Conservation (phyloP, 2,888 invertebrate species). For the Deilephila porcellus region DNA sequence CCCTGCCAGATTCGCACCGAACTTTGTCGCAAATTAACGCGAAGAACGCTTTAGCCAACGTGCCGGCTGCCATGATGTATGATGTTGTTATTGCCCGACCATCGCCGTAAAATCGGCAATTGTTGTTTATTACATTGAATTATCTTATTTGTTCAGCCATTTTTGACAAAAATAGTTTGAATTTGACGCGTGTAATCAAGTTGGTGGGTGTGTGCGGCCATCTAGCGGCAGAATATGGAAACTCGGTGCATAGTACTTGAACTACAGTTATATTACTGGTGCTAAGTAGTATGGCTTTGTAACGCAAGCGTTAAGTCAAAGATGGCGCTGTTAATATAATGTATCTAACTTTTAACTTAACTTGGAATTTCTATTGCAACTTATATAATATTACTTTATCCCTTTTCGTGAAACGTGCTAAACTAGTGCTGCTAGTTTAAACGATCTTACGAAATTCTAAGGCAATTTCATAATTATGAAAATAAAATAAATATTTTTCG, state of each 20-base stretch:
- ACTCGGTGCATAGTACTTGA: neutral
- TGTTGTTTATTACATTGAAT: constrained; percentile 52
- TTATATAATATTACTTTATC: too few relatives aligned
- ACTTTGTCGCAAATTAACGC: constrained; percentile 59
- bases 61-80: constrained; percentile 61
- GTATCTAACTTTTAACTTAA: too few relatives aligned
- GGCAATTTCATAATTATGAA: too few relatives aligned
- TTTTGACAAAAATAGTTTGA: constrained; percentile 46
- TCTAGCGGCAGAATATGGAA: constrained; percentile 37
- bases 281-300: neutral
- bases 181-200: constrained; percentile 44
- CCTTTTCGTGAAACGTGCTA: too few relatives aligned
- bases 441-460: too few relatives aligned
- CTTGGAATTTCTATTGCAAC: too few relatives aligned
- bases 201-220: constrained; percentile 37
- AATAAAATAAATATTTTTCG: too few relatives aligned
- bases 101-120: constrained; percentile 37
- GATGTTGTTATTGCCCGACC: constrained; percentile 33
- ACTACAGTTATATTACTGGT: neutral
- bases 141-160: constrained; percentile 53
- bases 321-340: constrained; percentile 19
- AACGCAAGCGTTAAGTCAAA: neutral
- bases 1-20: constrained; percentile 62
- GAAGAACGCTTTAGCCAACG: constrained; percentile 63
- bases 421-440: too few relatives aligned